Conservation (phyloP, 2,888 invertebrate genomes). For the Oscheius onirici region DNA sequence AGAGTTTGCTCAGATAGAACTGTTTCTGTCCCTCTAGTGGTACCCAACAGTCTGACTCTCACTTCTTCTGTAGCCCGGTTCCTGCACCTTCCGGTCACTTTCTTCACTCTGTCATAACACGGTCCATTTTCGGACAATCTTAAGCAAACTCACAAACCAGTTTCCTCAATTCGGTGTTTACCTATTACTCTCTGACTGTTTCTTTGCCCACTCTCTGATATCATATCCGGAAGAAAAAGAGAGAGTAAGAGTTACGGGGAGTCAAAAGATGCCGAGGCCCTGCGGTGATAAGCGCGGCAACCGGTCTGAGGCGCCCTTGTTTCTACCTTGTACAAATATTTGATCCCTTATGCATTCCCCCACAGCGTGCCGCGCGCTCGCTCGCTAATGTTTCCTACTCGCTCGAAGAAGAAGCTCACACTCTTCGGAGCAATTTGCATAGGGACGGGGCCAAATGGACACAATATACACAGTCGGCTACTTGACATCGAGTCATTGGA, state of each 20-base stretch:
- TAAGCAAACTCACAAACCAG: background rate
- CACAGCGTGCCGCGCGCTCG: conserved; percentile 15
- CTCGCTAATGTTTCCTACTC: conserved; percentile 23
- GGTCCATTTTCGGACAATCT: background rate
- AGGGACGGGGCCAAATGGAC: background rate
- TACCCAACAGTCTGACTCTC: background rate
- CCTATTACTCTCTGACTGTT: background rate
- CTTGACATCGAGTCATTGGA: background rate
- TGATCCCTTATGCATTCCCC: conserved; percentile 37
- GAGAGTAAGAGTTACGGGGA: conserved; percentile 11
- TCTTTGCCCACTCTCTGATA: background rate
- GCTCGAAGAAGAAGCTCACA: conserved; percentile 24
- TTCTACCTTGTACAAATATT: conserved; percentile 40
- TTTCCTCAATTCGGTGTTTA: background rate
- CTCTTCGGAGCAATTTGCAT: conserved; percentile 21
- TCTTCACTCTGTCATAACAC: background rate
- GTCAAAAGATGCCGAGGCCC: conserved; percentile 28
- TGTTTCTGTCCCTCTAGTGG: no score
- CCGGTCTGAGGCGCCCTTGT: conserved; percentile 35
- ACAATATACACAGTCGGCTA: background rate
- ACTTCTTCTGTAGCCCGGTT: background rate
- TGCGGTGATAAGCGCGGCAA: conserved; percentile 33
- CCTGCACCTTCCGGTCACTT: background rate
- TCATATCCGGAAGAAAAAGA: background rate
- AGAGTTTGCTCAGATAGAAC: no score